Percentiles rank a stretch among this genome's conserved stretches.
Conservation (phyloP, 2,113 vertebrate species). For the Burhinus bistriatus region DNA sequence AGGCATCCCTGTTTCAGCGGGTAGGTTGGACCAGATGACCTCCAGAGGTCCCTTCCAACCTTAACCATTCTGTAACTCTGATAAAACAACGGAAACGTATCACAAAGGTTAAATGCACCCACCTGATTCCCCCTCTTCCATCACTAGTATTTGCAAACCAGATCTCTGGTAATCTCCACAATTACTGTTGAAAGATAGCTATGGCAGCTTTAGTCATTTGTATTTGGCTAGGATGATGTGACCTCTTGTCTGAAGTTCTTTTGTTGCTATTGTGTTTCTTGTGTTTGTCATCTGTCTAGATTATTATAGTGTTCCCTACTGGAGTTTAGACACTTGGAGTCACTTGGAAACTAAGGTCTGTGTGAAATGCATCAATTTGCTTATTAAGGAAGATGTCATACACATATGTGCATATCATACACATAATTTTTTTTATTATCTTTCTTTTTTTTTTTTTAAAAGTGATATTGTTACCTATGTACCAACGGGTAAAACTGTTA, state of each 20-base stretch:
- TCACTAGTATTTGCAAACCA: neutral
- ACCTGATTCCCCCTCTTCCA: neutral
- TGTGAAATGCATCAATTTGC: neutral
- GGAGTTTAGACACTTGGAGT: neutral
- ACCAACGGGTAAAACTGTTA: neutral
- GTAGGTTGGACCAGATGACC: neutral
- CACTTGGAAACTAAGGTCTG: neutral
- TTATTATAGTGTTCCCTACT: neutral
- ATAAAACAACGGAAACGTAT: neutral
- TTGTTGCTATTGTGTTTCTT: neutral
- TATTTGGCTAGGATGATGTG: neutral
- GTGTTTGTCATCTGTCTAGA: neutral
- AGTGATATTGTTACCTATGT: neutral
- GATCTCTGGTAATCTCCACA: neutral
- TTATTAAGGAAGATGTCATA: neutral
- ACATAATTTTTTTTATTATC: neutral
- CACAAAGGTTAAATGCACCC: neutral
- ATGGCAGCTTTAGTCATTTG: neutral
- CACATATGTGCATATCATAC: neutral
- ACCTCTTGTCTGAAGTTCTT: neutral
- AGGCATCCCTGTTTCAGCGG: neutral
- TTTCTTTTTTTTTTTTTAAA: neutral
- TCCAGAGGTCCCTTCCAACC: neutral
- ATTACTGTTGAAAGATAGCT: neutral
- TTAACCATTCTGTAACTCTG: neutral